Percentiles rank a stretch among this genome's conserved stretches.
phyloP scores from a whole-genome alignment of 2,888 invertebrate genomes.

The Xanthorhoe spadicearia region DNA sequence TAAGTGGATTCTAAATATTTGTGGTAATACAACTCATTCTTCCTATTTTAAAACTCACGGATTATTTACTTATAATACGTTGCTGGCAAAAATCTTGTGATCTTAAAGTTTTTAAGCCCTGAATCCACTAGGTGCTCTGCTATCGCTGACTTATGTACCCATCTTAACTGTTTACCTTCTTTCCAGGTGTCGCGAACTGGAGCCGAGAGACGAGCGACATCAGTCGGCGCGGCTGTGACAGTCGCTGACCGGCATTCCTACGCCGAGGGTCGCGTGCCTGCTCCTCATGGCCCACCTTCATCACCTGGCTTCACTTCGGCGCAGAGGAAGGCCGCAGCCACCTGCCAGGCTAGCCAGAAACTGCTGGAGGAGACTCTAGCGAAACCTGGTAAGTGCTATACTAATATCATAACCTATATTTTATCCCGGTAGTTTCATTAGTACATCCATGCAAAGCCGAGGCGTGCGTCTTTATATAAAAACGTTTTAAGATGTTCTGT shows the following conservation, averaged over 20 bases:
- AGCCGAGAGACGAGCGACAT: slow-evolving; percentile 62
- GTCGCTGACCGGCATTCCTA: slow-evolving; percentile 67
- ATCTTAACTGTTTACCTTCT: too few species aligned
- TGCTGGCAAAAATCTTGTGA: too few species aligned
- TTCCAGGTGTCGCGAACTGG: slow-evolving; percentile 69
- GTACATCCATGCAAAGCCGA: too few species aligned
- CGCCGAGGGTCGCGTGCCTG: slow-evolving; percentile 72
- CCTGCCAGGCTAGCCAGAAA: slow-evolving; percentile 85
- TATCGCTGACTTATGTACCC: too few species aligned
- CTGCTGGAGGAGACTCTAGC: slow-evolving; percentile 88
- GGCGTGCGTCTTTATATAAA: not conserved
- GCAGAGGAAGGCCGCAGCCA: slow-evolving; percentile 69
- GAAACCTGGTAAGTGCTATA: slow-evolving; percentile 76
- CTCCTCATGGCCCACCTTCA: slow-evolving; percentile 73
- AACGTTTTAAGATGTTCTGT: too few species aligned
- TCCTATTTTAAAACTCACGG: too few species aligned
- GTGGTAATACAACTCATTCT: slow-evolving; percentile 16
- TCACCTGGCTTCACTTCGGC: slow-evolving; percentile 72
- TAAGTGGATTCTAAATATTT: not conserved
- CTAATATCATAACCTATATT: too few species aligned
- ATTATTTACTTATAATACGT: too few species aligned
- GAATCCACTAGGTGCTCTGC: too few species aligned
- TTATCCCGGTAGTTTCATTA: too few species aligned
- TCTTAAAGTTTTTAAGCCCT: too few species aligned
- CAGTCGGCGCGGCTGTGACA: slow-evolving; percentile 61